These are phyloP conservation scores for Aleadryas rufinucha DNA, from an alignment of 2,113 vertebrate genomes.

Conservation along the genomic window DNA sequence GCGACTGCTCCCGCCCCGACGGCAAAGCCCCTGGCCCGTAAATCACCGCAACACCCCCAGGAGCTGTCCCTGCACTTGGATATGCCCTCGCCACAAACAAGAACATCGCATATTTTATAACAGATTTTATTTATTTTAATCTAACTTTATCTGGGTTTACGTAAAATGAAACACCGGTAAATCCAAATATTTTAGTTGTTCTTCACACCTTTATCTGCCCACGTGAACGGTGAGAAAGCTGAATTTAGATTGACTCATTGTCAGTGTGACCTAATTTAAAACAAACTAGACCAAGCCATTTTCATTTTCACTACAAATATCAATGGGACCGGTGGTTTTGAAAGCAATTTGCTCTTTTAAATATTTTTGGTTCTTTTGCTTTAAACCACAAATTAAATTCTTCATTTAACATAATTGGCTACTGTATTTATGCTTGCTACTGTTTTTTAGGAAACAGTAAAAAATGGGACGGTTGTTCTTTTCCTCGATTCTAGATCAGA, in stretches of 20 bases:
- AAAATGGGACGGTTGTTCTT: neutral
- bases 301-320: neutral
- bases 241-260: neutral
- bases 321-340: neutral
- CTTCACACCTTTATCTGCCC: neutral
- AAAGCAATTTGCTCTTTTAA: neutral
- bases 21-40: neutral
- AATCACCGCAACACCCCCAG: rapidly evolving
- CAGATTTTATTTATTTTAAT: neutral
- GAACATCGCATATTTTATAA: rapidly evolving
- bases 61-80: neutral
- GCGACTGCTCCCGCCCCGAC: neutral
- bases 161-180: neutral
- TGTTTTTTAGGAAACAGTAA: neutral
- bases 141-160: neutral
- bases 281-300: neutral
- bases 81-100: neutral
- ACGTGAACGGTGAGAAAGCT: rapidly evolving
- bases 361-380: neutral
- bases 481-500: neutral
- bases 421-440: neutral
- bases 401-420: neutral
- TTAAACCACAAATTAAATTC: neutral
- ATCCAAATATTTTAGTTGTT: neutral
- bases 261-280: neutral